Evolutionary conservation across 2,888 invertebrate species (phyloP), one percentile per base, ranked within the genome.

Genomic region (Acanthopleura granulata): DNA sequence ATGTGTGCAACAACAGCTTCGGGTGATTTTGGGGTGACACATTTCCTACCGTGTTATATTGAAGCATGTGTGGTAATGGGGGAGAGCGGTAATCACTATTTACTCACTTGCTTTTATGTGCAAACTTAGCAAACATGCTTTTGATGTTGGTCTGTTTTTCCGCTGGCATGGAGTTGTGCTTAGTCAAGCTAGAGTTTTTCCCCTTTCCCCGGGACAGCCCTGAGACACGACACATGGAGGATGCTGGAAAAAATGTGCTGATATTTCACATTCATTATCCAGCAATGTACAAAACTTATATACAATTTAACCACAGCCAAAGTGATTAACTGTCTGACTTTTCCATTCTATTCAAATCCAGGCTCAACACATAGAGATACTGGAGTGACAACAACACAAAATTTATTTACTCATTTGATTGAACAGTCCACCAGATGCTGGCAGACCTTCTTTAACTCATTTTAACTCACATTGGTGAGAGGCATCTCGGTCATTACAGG

Each of bases 41-140:
- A n/a, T n/a, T n/a, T n/a, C n/a, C n/a, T n/a, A n/a, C n/a, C n/a
- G n/a, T n/a, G n/a, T n/a, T n/a, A n/a, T n/a, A n/a, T n/a, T n/a
- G n/a, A n/a, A n/a, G n/a, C n/a, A n/a, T n/a, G n/a, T n/a, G n/a
- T n/a, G n/a, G n/a, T n/a, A n/a, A n/a, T n/a, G n/a, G n/a, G n/a
- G n/a, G n/a, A n/a, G n/a, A n/a, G n/a, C n/a, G n/a, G n/a, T n/a
- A n/a, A 9, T 40, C 40, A 40, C 40, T 40, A 3, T 40, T 57
- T 66, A 66, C 66, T 66, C 66, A 66, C 66, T 66, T 66, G 22
- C 29, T 22, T 27, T 66, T 66, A 66, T 66, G 66, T 66, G 66
- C 66, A 25, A 66, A 66, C 25, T 66, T 66, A 25, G 66, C 66
- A 66, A 66, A 66, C 66, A 66, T 66, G 29, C 25, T 66, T 27